phyloP scores from a whole-genome alignment of 1,140 invertebrate genomes.

The Scaptomyza hsui region DNA sequence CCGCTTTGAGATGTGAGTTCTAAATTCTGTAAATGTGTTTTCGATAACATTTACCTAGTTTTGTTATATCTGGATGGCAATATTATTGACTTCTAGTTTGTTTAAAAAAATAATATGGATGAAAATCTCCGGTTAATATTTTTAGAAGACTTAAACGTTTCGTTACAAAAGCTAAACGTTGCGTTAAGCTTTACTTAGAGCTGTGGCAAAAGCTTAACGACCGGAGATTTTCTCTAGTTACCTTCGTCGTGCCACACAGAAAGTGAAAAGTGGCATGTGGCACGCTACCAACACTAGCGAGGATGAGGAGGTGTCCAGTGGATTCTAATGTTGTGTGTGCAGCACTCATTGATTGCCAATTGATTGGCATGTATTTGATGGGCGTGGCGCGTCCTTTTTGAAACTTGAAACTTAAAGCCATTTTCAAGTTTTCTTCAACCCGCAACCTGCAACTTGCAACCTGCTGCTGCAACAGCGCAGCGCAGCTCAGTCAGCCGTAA shows the following conservation, averaged over 20 bases:
- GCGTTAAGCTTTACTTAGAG: too few relatives aligned
- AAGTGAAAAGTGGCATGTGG: neutral
- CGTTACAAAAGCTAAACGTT: too few relatives aligned
- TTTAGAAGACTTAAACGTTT: too few relatives aligned
- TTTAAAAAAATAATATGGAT: too few relatives aligned
- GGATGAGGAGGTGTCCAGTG: conserved; percentile 32
- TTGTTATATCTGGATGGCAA: too few relatives aligned
- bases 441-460: conserved; percentile 7
- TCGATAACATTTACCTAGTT: too few relatives aligned
- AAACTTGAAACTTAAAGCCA: neutral
- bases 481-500: conserved; percentile 15
- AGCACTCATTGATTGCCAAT: conserved; percentile 68
- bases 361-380: conserved; percentile 51
- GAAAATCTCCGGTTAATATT: too few relatives aligned
- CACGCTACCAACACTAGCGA: neutral
- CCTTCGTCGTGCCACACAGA: neutral
- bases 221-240: too few relatives aligned
- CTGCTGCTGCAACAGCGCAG: neutral
- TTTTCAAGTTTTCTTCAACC: neutral
- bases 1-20: too few relatives aligned
- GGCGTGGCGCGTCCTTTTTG: neutral
- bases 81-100: too few relatives aligned
- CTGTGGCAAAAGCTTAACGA: too few relatives aligned
- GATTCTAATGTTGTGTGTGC: conserved; percentile 36
- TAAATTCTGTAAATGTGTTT: too few relatives aligned